Conservation (phyloP, 2,797 vertebrate species). For the Hipposideros larvatus region DNA sequence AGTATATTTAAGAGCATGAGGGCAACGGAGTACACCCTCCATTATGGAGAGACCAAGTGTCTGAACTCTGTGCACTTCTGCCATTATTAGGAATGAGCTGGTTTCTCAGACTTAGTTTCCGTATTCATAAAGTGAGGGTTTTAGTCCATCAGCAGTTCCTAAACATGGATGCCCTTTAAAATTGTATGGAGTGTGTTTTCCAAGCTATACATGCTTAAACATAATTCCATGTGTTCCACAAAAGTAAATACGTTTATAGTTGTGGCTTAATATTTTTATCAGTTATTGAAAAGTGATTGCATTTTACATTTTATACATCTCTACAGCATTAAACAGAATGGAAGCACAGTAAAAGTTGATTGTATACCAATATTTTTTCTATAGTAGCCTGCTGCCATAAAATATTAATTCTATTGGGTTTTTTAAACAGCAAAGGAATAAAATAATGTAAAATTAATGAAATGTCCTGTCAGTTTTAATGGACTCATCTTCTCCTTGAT, state of each 20-base stretch:
- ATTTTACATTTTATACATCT: neutral
- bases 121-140: neutral
- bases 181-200: neutral
- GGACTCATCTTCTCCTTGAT: constrained; percentile 6
- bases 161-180: neutral
- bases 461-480: constrained; percentile 32
- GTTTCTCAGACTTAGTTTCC: constrained; percentile 1
- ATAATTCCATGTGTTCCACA: neutral
- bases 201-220: neutral
- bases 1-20: neutral
- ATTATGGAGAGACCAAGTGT: neutral
- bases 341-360: constrained; percentile 24
- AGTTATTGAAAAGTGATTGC: neutral
- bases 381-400: neutral
- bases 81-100: neutral
- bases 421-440: constrained; percentile 28
- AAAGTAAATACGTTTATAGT: constrained; percentile 5
- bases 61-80: neutral
- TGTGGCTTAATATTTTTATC: constrained; percentile 40
- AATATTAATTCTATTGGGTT: constrained; percentile 1
- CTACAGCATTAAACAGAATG: constrained; percentile 22
- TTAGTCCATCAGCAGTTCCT: neutral
- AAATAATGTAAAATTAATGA: constrained; percentile 43
- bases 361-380: neutral
- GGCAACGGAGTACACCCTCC: neutral